phyloP scores from a whole-genome alignment of 1,140 invertebrate genomes.

The Streblospio benedicti region DNA sequence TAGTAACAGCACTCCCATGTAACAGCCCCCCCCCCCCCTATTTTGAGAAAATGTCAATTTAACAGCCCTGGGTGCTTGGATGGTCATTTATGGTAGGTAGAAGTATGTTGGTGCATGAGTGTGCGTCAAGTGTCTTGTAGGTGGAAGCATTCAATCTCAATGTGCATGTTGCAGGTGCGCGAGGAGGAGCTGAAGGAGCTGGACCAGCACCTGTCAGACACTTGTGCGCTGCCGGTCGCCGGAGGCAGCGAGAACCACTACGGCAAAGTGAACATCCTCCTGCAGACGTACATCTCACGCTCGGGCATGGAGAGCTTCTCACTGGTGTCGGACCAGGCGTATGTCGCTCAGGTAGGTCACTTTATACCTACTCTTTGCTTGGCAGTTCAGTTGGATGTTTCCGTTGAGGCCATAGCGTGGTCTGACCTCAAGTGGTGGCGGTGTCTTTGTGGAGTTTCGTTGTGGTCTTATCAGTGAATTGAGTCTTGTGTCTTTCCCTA shows the following conservation, averaged over 20 bases:
- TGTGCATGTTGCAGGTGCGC: slow-evolving; percentile 57
- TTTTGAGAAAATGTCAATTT: no score
- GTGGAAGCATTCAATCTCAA: neutral
- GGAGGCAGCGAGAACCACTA: slow-evolving; percentile 71
- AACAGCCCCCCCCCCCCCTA: no score
- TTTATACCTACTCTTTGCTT: slow-evolving; percentile 9
- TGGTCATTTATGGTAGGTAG: no score
- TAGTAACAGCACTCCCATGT: no score
- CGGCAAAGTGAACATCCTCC: slow-evolving; percentile 94
- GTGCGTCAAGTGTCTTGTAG: neutral
- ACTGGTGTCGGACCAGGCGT: slow-evolving; percentile 82
- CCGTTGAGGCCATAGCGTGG: no score
- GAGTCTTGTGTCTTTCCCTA: no score
- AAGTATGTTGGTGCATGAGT: no score
- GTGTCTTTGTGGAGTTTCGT: no score
- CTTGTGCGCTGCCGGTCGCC: slow-evolving; percentile 66
- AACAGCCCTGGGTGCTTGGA: no score
- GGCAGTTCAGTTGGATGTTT: no score
- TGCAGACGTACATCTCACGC: slow-evolving; percentile 83
- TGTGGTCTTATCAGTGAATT: no score
- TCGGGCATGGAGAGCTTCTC: slow-evolving; percentile 76
- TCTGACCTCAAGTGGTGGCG: no score
- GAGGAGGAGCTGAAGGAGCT: slow-evolving; percentile 91
- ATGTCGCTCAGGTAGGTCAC: slow-evolving; percentile 70
- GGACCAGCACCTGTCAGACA: slow-evolving; percentile 60